Conservation (phyloP, 2,888 invertebrate species). For the Cybosia mesomella region DNA sequence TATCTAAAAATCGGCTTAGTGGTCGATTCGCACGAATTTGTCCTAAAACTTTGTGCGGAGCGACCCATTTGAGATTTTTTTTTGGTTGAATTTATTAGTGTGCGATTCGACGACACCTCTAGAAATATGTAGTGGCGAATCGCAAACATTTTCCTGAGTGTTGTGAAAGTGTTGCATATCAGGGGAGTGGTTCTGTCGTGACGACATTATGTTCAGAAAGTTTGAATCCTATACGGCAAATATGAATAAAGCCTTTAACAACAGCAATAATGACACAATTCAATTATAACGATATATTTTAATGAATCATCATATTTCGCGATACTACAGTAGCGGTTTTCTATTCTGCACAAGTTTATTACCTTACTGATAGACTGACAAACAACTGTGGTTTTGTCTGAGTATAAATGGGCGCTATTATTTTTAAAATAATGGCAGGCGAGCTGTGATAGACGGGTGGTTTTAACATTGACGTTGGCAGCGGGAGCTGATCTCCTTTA, state of each 20-base stretch:
- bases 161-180: too few species aligned
- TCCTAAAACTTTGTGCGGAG: too few species aligned
- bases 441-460: neutral
- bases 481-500: neutral
- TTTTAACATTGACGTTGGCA: neutral
- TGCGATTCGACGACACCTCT: too few species aligned
- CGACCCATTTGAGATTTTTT: too few species aligned
- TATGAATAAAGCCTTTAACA: neutral
- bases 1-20: too few species aligned
- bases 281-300: neutral
- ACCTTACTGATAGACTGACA: neutral
- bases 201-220: neutral
- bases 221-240: neutral
- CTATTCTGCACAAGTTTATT: neutral
- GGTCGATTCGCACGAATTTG: too few species aligned
- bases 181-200: neutral
- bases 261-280: neutral
- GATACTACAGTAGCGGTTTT: neutral
- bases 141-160: too few species aligned
- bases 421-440: neutral
- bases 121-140: too few species aligned
- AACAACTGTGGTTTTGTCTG: conserved; percentile 5
- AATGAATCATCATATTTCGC: conserved; percentile 10
- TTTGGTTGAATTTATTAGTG: too few species aligned
- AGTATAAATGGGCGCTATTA: neutral